Base-by-base conservation (phyloP, 1,140 invertebrate species). In the Drosophila albomicans region DNA sequence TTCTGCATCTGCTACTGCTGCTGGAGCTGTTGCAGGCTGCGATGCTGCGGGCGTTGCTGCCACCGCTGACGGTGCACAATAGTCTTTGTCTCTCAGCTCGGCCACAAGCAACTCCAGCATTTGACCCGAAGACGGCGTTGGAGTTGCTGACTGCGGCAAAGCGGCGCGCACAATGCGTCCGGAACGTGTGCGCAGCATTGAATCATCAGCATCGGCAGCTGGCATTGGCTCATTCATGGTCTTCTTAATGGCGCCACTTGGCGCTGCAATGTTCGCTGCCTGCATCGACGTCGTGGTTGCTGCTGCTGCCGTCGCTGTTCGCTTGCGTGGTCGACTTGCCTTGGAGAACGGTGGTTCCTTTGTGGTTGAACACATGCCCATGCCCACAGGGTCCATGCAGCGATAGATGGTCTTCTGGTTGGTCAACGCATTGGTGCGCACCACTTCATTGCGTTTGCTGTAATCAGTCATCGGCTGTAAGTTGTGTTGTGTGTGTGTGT, bases 401-500 rank as follows among this genome's bases (percentile, higher is more conserved):
- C 86, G 82, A 74, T 92, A 92, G 15, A 92, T 81, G 13, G 86
- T 92, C 74, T 91, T 90, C 41, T 90, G 85, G 30, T 82, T 79
- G 6, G 81, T 92, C 6, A 71, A 13, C 0, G 74, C 64, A 49
- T 88, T 63, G 0, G 86, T 90, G 8, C 91, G 78, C 1, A 88
- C 58, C 10, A 92, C 73, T 61, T 92, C 91, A 51, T 92, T 92
- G 5, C 76, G 81, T 58, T 88, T 91, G 2, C 91, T 92, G 52
- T 15, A 10, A 63, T 7, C 62, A n/a, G 1, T 0, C 5, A 32
- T 32, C 30, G 20, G 20, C 20, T 25, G 20, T 38, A 32, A 3
- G 4, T 6, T 35, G 2, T 28, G 25, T 15, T 7, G 43, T 20
- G 8, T 15, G 20, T 25, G 20, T 25, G 20, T 25, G 0, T 25